Conservation (phyloP, 2,888 invertebrate species). For the Sipha maydis region DNA sequence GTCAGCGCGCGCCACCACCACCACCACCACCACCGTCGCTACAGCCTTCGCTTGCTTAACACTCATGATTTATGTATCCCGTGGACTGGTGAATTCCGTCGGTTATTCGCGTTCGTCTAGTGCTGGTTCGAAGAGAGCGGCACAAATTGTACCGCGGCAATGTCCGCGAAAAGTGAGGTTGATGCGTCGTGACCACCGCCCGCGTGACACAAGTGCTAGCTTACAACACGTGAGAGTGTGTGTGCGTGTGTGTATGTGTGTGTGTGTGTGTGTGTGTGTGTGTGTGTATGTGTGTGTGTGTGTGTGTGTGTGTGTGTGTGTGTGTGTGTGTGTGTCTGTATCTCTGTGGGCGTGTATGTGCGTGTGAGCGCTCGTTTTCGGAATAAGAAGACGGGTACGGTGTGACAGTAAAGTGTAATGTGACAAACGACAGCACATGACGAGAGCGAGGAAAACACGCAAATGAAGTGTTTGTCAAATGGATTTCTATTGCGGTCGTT, state of each 20-base stretch:
- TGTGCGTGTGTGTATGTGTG: background rate
- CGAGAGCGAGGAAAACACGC: slow-evolving; percentile 30
- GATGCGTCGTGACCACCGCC: background rate
- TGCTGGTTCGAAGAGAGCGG: background rate
- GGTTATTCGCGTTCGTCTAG: slow-evolving; percentile 12
- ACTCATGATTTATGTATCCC: slow-evolving; percentile 45
- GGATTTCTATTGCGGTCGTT: slow-evolving; percentile 39
- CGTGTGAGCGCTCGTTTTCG: no score
- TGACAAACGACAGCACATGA: slow-evolving; percentile 22
- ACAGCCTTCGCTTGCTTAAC: no score
- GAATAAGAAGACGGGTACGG: background rate
- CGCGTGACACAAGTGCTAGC: no score
- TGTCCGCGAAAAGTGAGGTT: background rate
- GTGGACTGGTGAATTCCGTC: slow-evolving; percentile 16
- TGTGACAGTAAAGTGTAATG: background rate
- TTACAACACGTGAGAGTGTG: no score
- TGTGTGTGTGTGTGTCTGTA: background rate
- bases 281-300: no score
- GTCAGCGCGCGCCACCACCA: background rate
- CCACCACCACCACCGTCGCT: no score
- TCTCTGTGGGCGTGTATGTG: background rate
- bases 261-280: background rate
- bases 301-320: background rate
- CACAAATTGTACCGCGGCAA: background rate
- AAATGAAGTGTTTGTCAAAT: slow-evolving; percentile 52